Base-by-base conservation (phyloP, 2,113 vertebrate genomes). In the Poicephalus meyeri region DNA sequence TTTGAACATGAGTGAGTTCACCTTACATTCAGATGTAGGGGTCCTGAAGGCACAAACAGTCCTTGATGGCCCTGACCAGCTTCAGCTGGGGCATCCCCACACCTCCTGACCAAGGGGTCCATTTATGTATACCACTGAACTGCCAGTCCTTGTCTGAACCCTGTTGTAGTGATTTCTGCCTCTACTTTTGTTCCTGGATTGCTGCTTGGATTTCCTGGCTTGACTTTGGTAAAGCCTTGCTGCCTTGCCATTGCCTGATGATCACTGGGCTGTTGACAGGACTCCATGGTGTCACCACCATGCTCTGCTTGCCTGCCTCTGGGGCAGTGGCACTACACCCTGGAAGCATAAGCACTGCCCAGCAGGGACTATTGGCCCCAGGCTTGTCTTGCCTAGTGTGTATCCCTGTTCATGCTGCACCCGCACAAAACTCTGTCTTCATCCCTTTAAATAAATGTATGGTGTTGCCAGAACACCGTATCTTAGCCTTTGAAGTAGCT, bases 311-410 rank as follows among this genome's bases (percentile, higher is more conserved):
- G 13, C 28, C 50, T 37, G 12, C 8, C 35, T 12, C 41, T 11
- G 16, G 65, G 21, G 18, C 58, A n/a, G 28, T 33, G 35, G 26
- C 52, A 44, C 26, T 16, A 16, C 8, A 58, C 4, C 25, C 11
- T 58, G 23, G 14, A 44, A 46, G 44, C 50, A 8, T 26, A 17
- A 52, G 6, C 21, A 41, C 28, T 39, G 26, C 29, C 9, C 20
- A 21, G 37, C 6, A 26, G 18, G 29, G 20, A 37, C 56, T 20
- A 7, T 35, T 42, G 37, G 13, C 3, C 13, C 7, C 37, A 66
- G 31, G 11, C 42, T 77, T 0, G 0, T 55, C 77, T 69, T 53
- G n/a, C 19, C 46, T 33, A 33, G 9, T 33, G 26, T 1, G 2
- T 50, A 20, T 29, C 8, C 37, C 49, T 76, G 29, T 23, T 64